Percentiles rank a stretch among this genome's conserved stretches.
These are phyloP conservation scores for Tachina grossa DNA, from an alignment of 2,888 invertebrate genomes.

Conservation along the genomic window DNA sequence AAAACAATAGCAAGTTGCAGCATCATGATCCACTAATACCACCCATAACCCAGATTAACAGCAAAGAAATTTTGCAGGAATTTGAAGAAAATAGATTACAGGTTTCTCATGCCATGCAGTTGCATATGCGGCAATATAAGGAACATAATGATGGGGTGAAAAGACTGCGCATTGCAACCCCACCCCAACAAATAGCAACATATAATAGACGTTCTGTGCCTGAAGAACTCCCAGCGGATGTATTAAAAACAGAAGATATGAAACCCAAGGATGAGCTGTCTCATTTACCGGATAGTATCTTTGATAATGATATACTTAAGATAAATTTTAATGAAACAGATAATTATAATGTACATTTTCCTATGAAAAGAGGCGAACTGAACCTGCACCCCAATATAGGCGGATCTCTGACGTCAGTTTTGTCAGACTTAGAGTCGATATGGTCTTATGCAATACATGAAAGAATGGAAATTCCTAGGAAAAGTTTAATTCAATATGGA, in stretches of 20 bases:
- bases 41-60: slow-evolving; percentile 71
- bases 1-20: slow-evolving; percentile 38
- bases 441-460: slow-evolving; percentile 92
- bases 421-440: slow-evolving; percentile 93
- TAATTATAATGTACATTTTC: slow-evolving; percentile 94
- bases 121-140: slow-evolving; percentile 90
- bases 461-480: slow-evolving; percentile 88
- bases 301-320: slow-evolving; percentile 76
- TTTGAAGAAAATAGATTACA: slow-evolving; percentile 93
- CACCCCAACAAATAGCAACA: slow-evolving; percentile 94
- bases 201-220: slow-evolving; percentile 92
- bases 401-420: slow-evolving; percentile 92
- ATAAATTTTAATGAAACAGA: slow-evolving; percentile 83
- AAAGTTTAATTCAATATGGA: slow-evolving; percentile 89
- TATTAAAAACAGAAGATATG: slow-evolving; percentile 22
- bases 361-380: slow-evolving; percentile 93
- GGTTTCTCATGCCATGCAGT: slow-evolving; percentile 93
- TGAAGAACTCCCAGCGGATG: slow-evolving; percentile 84
- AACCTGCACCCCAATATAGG: slow-evolving; percentile 93
- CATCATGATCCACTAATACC: slow-evolving; percentile 77
- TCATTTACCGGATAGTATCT: slow-evolving; percentile 63
- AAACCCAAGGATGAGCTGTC: not conserved
- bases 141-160: slow-evolving; percentile 83
- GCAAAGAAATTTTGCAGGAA: slow-evolving; percentile 86
- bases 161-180: slow-evolving; percentile 90